Evolutionary conservation across 2,113 vertebrate species (phyloP), one percentile per base, ranked within the genome.

Genomic region (Oriolus oriolus): DNA sequence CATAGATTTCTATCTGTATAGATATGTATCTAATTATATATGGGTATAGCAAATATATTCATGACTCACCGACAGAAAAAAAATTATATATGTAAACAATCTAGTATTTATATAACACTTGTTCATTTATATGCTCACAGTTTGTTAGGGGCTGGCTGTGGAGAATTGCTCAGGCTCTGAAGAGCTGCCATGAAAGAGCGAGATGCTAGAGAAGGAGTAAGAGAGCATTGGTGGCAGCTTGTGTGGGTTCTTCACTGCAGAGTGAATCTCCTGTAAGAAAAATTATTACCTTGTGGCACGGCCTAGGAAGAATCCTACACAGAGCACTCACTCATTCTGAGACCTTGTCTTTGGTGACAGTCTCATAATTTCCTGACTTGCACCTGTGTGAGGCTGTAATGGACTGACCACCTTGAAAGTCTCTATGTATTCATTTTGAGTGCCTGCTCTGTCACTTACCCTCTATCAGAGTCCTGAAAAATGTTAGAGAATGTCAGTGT

Each of bases 51-150:
- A 80, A 85, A 92, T 88, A 42, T 57, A 86, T 83, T 60, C 10
- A 21, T 91, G 84, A 79, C 41, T 87, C 89, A 89, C 24, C 74
- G 81, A 90, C 47, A 79, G 42, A 31, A 71, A 76, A 30, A 14
- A 20, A 10, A 28, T 45, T 70, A 21, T 76, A 23, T 42, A 12
- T n/a, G 27, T 35, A 79, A 88, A 73, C 13, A 50, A n/a, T 33
- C 45, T 57, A 84, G 33, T 90, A 74, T 94, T 97, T 94, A 45
- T 86, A 17, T 86, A 76, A 86, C 54, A 90, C 59, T 65, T 88
- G 75, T 24, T 93, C 24, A 90, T 94, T 88, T 83, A 15, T 79
- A 10, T 42, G 28, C 42, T 95, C 42, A 54, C 71, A 70, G 47
- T 90, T 88, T 92, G 35, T 44, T 66, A 65, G 59, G n/a, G 49